Base-by-base conservation (phyloP, 2,113 vertebrate genomes). In the Chlorodrepanis virens region DNA sequence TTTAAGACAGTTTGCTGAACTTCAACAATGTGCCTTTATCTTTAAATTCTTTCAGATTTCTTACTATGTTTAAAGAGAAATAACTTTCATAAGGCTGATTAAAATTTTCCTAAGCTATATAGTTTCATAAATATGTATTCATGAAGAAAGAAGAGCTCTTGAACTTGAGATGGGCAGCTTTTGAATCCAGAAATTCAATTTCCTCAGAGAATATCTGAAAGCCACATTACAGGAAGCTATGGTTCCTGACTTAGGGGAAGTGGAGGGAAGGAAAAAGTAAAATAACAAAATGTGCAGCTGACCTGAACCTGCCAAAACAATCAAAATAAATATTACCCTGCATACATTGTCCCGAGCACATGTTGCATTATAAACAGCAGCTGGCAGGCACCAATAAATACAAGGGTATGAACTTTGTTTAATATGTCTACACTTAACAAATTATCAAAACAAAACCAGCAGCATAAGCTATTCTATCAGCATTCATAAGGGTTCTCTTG, bases 151-250 rank as follows among this genome's bases (percentile, higher is more conserved):
- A 92, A 86, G 75, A 93, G 71, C 68, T 88, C 94, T 91, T 96
- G 71, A 97, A 88, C 91, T 96, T 75, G 63, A 96, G 90, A 91
- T 93, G 87, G 72, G 60, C 42, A 94, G 79, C 95, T 97, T 95
- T 93, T 92, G 76, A 96, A 95, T 95, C 87, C 80, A 91, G 85
- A 93, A 95, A 96, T 96, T 91, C 81, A 93, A 94, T 96, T 97
- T 97, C 97, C 95, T 97, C 91, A 93, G 95, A 97, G 95, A 96
- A 56, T 95, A 93, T 92, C 78, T 8, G 3, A 95, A 97, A 96
- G 89, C 85, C 94, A 92, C 95, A 94, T 95, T 97, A 94, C 91
- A 96, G 96, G 93, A 97, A 97, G 84, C 90, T 59, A 88, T 40
- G 78, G 96, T 91, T 97, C 96, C 95, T 96, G 94, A 93, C 59